A percentile compares a stretch with the other conserved stretches of the same genome.
These are phyloP conservation scores for Epinephelus cyanopodus DNA, from an alignment of 2,113 vertebrate species.

Conservation along the genomic window DNA sequence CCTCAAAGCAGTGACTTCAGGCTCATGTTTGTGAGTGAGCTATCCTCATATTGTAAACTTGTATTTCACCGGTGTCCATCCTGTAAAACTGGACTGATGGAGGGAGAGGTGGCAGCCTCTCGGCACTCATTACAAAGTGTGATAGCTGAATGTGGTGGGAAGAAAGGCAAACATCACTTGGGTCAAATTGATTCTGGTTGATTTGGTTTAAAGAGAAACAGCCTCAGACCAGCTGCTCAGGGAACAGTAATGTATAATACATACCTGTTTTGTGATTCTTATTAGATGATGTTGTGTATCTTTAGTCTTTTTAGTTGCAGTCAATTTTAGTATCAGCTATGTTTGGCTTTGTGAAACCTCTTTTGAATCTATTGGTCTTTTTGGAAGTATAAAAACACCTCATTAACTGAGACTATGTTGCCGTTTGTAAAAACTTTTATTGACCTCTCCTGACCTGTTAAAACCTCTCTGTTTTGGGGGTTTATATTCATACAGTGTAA, in stretches of 20 bases:
- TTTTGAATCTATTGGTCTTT: neutral
- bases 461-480: neutral
- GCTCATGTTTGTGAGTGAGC: conserved; percentile 12
- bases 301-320: neutral
- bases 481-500: neutral
- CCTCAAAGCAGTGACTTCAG: conserved; percentile 32
- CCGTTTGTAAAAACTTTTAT: neutral
- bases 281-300: neutral
- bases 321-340: neutral
- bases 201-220: conserved; percentile 74
- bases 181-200: conserved; percentile 74
- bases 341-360: neutral
- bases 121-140: conserved; percentile 48
- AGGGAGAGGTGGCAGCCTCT: conserved; percentile 44
- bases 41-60: conserved; percentile 21
- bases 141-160: conserved; percentile 46
- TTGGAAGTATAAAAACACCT: neutral
- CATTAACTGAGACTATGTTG: neutral
- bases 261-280: conserved; percentile 3
- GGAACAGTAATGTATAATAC: neutral
- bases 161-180: conserved; percentile 72
- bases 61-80: conserved; percentile 37
- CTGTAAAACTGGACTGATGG: conserved; percentile 29
- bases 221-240: conserved; percentile 35
- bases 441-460: conserved; percentile 16